These are phyloP conservation scores for Hermaeophaga mercurialis DNA, from an alignment of 2,888 invertebrate species.

Conservation along the genomic window DNA sequence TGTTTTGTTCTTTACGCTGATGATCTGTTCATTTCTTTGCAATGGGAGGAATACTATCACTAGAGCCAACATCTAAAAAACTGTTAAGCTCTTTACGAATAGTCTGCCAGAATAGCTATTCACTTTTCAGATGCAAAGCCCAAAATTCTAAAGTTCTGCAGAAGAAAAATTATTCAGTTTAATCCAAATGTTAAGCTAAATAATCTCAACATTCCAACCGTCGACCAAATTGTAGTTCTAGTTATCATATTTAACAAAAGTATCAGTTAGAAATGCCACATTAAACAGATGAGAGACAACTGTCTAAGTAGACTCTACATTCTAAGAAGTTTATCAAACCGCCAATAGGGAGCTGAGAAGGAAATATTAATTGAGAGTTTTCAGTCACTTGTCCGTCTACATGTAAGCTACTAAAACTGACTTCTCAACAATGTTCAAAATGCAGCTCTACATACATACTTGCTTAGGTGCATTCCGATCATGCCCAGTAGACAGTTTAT, in stretches of 20 bases:
- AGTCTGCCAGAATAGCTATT: background rate
- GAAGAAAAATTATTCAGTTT: background rate
- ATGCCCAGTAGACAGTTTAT: conserved; percentile 2
- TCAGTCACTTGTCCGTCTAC: conserved; percentile 7
- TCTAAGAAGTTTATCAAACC: conserved; percentile 7
- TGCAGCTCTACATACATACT: conserved; percentile 4
- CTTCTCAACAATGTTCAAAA: conserved; percentile 11
- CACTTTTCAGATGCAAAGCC: background rate
- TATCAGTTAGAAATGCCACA: conserved; percentile 2
- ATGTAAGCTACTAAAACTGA: conserved; percentile 5
- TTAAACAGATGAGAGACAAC: background rate
- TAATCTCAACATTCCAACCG: background rate
- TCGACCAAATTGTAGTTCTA: conserved; percentile 4
- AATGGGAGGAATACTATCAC: background rate
- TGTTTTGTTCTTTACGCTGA: background rate
- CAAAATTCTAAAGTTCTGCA: background rate
- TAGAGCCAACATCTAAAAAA: background rate
- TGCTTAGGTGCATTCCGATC: conserved; percentile 10
- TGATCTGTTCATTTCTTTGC: conserved; percentile 7
- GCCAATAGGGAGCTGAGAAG: conserved; percentile 7
- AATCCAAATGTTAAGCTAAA: background rate
- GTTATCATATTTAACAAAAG: background rate
- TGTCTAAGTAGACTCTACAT: background rate
- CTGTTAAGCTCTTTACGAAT: background rate
- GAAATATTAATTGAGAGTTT: conserved; percentile 1